A percentile compares a stretch with the other conserved stretches of the same genome.
Evolutionary conservation across 2,888 invertebrate genomes (phyloP).

Genomic region (Cryptops parisi): DNA sequence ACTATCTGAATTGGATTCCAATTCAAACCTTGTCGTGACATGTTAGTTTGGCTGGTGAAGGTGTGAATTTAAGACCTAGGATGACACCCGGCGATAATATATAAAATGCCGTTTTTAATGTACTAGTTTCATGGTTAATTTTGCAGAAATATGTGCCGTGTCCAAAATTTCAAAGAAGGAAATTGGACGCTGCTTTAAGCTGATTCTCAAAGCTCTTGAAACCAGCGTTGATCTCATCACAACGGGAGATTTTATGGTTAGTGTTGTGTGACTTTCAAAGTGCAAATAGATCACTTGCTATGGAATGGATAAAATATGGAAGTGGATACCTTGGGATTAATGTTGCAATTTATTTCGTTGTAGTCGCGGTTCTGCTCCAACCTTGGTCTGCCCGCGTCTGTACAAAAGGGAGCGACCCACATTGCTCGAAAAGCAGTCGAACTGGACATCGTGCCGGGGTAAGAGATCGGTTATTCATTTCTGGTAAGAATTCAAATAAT

Average conservation of each 20-base stretch:
- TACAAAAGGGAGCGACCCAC: slow-evolving; percentile 85
- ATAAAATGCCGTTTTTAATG: not conserved
- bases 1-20: too few relatives aligned
- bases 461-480: slow-evolving; percentile 17
- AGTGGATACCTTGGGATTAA: too few relatives aligned
- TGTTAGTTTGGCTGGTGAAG: not conserved
- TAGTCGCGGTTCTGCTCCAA: slow-evolving; percentile 78
- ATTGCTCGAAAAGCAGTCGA: slow-evolving; percentile 95
- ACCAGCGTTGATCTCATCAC: slow-evolving; percentile 96
- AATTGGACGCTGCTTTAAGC: slow-evolving; percentile 94
- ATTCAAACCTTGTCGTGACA: not conserved
- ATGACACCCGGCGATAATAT: not conserved
- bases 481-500: not conserved
- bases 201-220: slow-evolving; percentile 88
- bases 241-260: slow-evolving; percentile 97
- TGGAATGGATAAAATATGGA: too few relatives aligned
- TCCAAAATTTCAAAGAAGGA: slow-evolving; percentile 99
- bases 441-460: slow-evolving; percentile 89
- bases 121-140: not conserved
- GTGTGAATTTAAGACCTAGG: not conserved
- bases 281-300: too few relatives aligned
- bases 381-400: slow-evolving; percentile 60
- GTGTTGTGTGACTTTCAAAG: too few relatives aligned
- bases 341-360: too few relatives aligned
- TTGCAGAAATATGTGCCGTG: slow-evolving; percentile 85